phyloP scores from a whole-genome alignment of 1,140 invertebrate genomes.

The Scaptomyza hsui region DNA sequence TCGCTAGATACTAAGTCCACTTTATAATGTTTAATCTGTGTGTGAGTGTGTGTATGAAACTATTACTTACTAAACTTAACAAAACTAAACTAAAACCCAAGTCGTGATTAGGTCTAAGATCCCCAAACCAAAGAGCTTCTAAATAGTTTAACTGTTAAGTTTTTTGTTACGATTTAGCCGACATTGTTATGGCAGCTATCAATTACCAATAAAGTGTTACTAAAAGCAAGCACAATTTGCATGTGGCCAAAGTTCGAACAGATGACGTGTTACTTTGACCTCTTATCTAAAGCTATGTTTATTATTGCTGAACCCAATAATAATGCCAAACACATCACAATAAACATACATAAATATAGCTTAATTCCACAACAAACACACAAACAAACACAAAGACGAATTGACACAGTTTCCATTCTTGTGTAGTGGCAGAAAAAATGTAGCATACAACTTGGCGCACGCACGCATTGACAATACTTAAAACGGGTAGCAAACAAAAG shows the following conservation, averaged over 20 bases:
- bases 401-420: slow-evolving; percentile 4
- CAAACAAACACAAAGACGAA: slow-evolving; percentile 19
- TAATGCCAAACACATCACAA: slow-evolving; percentile 30
- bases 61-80: slow-evolving; percentile 37
- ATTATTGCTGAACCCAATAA: slow-evolving; percentile 16
- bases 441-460: slow-evolving; percentile 28
- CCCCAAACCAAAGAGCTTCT: slow-evolving; percentile 70
- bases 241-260: slow-evolving; percentile 27
- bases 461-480: slow-evolving; percentile 11
- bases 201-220: slow-evolving; percentile 12
- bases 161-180: slow-evolving; percentile 49
- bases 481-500: slow-evolving; percentile 18
- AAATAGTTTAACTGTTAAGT: slow-evolving; percentile 55
- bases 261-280: slow-evolving; percentile 20
- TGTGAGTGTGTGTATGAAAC: slow-evolving; percentile 2
- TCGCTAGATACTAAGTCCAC: slow-evolving; percentile 37
- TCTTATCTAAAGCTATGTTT: slow-evolving; percentile 20
- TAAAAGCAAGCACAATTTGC: slow-evolving; percentile 8
- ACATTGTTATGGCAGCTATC: slow-evolving; percentile 37
- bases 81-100: slow-evolving; percentile 37
- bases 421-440: slow-evolving; percentile 15
- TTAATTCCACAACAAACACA: slow-evolving; percentile 25
- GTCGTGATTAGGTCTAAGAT: slow-evolving; percentile 80
- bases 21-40: neutral
- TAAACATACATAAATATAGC: slow-evolving; percentile 7